Conservation (phyloP, 1,140 invertebrate species). For the Phortica variegata region DNA sequence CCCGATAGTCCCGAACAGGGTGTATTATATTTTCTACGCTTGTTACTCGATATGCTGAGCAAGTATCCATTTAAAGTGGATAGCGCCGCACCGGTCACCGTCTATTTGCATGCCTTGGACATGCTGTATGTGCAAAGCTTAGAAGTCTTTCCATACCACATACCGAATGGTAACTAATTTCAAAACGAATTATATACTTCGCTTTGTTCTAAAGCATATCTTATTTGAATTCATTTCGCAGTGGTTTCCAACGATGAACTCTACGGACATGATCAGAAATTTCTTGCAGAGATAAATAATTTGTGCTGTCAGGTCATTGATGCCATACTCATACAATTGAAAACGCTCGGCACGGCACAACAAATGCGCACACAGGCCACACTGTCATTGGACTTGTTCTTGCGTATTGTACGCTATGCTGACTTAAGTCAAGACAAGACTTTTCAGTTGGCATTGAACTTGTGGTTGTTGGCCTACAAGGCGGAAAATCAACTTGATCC, state of each 20-base stretch:
- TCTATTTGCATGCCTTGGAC: slow-evolving; percentile 63
- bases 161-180: slow-evolving; percentile 33
- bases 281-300: slow-evolving; percentile 76
- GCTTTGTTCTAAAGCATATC: background rate
- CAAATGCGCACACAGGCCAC: slow-evolving; percentile 67
- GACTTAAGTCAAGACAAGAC: slow-evolving; percentile 67
- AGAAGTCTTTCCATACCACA: slow-evolving; percentile 49
- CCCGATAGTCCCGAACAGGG: slow-evolving; percentile 88
- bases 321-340: slow-evolving; percentile 74
- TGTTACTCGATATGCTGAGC: slow-evolving; percentile 73
- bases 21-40: slow-evolving; percentile 74
- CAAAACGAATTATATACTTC: background rate
- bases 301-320: slow-evolving; percentile 76
- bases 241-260: slow-evolving; percentile 91
- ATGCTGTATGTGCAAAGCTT: slow-evolving; percentile 49
- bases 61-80: slow-evolving; percentile 67
- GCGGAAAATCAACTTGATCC: slow-evolving; percentile 52
- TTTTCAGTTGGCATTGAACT: slow-evolving; percentile 69
- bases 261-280: slow-evolving; percentile 88
- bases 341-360: slow-evolving; percentile 63
- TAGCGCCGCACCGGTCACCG: slow-evolving; percentile 60
- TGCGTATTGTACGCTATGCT: slow-evolving; percentile 69
- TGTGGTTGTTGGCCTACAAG: slow-evolving; percentile 77
- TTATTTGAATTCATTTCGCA: slow-evolving; percentile 7
- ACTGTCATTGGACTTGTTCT: slow-evolving; percentile 73